Evolutionary conservation across 1,140 invertebrate genomes (phyloP), one percentile per base, ranked within the genome.

Genomic region (Drosophila paulistorum): DNA sequence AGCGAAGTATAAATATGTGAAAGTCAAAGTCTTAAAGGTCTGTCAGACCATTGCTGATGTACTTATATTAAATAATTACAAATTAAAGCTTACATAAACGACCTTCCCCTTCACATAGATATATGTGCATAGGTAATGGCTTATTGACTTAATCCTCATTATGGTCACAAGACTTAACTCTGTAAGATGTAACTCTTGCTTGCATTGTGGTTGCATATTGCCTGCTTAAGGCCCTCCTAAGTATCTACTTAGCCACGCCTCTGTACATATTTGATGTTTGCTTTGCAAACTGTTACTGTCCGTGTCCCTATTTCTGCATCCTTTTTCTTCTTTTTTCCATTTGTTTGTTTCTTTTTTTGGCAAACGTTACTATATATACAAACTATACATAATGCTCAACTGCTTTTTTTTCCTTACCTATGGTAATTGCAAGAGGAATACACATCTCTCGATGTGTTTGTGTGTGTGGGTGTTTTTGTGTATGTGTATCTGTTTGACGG

Each of bases 371-470:
- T 17, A 48, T 17, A 48, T 48, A 48, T 20, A 20, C 7, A 48
- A 9, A 17, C 51, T 51, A 45, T 77, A 76, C 66, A 76, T 76
- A 76, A 76, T 76, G 76, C 69, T 76, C 74, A 76, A 76, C 74
- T 76, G 73, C 76, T 76, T 75, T 76, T 76, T 60, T 76, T 76
- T 70, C 30, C 26, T 76, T 76, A 76, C 74, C 73, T 76, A 76
- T 76, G 74, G 74, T 76, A 76, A 76, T 76, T 70, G 74, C 74
- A 76, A 17, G n/a, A 57, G 33, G 13, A 35, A 37, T 33, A 20
- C 20, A 48, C 13, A 14, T 48, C 14, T 9, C 45, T 48, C 2
- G 30, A 7, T 30, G 30, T 30, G 30, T 30, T 5, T 30, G 3
- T 30, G 30, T 30, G 30, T 30, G 30, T 30, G 30, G 5, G 30